Evolutionary conservation across 1,140 invertebrate genomes (phyloP), one percentile per base, ranked within the genome.

Genomic region (Pseudomyrmex sp.): DNA sequence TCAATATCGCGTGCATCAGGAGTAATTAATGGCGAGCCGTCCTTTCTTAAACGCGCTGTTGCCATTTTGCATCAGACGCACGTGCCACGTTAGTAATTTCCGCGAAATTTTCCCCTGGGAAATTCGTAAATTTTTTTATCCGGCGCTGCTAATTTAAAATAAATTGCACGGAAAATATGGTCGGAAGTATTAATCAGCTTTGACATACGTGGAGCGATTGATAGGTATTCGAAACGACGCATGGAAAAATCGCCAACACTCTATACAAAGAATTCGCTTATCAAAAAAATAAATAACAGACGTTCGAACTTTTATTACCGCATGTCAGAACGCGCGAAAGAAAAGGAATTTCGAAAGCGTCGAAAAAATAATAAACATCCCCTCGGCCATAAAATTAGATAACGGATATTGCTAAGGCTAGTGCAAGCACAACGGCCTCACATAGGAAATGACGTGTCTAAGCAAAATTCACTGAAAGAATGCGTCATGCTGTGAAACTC

Each of bases 1-100:
- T 79, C 76, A 59, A 79, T 79, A 79, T 79, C 52, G 63, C 20
- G 75, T 66, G 50, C 44, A 79, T 79, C 54, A 79, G 12, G 44
- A 44, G 15, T 79, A 79, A 79, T 79, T 79, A 59, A 79, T 79
- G 20, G 20, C 15, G 13, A 79, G 7, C 44, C 20, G 10, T 3
- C 12, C 7, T 54, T 59, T 79, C 63, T 68, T 79, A 79, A 66
- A 59, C 52, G 12, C 35, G 15, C 20, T 59, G 20, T 70, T 54
- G 54, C 15, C 54, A 7, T 56, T 70, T 79, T 59, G 15, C 52
- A 69, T n/a, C 65, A 20, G 46, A 70, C 15, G 35, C 65, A 79
- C 44, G 35, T 48, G 75, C 35, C 75, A 4, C 12, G 20, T 70
- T 70, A 70, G 18, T 70, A 26, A 63, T 63, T 63, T 63, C 12